These are phyloP conservation scores for Diceros bicornis DNA, from an alignment of 2,797 vertebrate species.

Conservation along the genomic window DNA sequence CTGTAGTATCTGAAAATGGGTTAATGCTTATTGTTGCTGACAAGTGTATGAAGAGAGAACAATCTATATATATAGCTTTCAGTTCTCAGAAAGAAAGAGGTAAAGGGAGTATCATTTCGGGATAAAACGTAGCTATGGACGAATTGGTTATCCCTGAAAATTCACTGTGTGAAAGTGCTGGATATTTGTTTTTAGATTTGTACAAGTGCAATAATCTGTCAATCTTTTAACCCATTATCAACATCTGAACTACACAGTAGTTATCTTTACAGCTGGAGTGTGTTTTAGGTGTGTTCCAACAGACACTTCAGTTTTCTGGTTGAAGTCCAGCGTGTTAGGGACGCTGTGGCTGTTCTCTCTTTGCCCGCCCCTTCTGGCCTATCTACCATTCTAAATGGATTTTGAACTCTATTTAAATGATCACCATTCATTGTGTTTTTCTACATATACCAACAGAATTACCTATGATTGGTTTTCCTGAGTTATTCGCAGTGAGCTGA, in stretches of 20 bases:
- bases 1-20: neutral
- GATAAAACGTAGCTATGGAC: neutral
- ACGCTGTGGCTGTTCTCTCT: neutral
- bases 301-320: neutral
- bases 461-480: neutral
- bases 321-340: neutral
- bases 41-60: neutral
- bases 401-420: constrained; percentile 16
- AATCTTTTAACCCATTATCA: neutral
- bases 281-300: neutral
- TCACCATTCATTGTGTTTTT: neutral
- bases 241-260: neutral
- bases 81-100: neutral
- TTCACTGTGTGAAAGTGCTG: neutral
- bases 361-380: neutral
- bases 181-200: neutral
- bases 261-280: neutral
- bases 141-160: neutral
- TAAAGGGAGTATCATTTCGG: neutral
- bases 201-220: neutral
- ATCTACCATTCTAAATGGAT: neutral
- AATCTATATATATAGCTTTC: neutral
- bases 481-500: constrained; percentile 54
- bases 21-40: neutral
- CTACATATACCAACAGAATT: neutral